Evolutionary conservation across 2,113 vertebrate species (phyloP).

Genomic region (Donacobius atricapilla): DNA sequence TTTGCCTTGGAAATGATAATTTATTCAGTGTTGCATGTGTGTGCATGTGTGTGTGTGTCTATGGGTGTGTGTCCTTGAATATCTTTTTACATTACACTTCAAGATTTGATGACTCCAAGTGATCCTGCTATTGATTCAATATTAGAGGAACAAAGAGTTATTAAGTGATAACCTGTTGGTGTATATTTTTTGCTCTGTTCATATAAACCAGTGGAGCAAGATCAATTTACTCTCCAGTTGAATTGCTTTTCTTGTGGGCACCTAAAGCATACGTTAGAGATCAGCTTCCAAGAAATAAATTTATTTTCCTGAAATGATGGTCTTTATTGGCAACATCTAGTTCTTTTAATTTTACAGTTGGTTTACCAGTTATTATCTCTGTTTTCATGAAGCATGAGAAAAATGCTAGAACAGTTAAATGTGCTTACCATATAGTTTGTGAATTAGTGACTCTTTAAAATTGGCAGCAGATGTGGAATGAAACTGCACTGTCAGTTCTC

Average conservation of each 20-base stretch:
- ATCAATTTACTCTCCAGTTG: slow-evolving; percentile 79
- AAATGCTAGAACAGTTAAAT: slow-evolving; percentile 76
- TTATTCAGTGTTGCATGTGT: neutral
- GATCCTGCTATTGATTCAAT: slow-evolving; percentile 75
- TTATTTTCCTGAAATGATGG: slow-evolving; percentile 82
- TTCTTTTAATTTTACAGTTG: slow-evolving; percentile 86
- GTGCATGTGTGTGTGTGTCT: accelerated
- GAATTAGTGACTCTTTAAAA: slow-evolving; percentile 74
- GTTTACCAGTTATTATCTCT: slow-evolving; percentile 83
- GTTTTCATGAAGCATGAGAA: slow-evolving; percentile 79
- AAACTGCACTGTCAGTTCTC: slow-evolving; percentile 55
- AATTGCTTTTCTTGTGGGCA: slow-evolving; percentile 78
- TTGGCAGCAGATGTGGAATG: slow-evolving; percentile 50
- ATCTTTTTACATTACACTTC: slow-evolving; percentile 47
- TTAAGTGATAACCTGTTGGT: slow-evolving; percentile 78
- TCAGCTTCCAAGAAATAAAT: slow-evolving; percentile 78
- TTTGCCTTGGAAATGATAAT: slow-evolving; percentile 7
- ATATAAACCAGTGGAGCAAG: slow-evolving; percentile 79
- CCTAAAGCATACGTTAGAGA: slow-evolving; percentile 74
- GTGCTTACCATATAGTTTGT: slow-evolving; percentile 75
- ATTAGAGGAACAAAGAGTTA: slow-evolving; percentile 75
- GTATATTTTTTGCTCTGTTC: slow-evolving; percentile 74
- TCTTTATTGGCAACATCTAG: slow-evolving; percentile 83
- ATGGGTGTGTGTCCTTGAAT: neutral
- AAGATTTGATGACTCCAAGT: slow-evolving; percentile 69